Conservation (phyloP, 2,797 vertebrate species). For the Phoxinus dragarum region DNA sequence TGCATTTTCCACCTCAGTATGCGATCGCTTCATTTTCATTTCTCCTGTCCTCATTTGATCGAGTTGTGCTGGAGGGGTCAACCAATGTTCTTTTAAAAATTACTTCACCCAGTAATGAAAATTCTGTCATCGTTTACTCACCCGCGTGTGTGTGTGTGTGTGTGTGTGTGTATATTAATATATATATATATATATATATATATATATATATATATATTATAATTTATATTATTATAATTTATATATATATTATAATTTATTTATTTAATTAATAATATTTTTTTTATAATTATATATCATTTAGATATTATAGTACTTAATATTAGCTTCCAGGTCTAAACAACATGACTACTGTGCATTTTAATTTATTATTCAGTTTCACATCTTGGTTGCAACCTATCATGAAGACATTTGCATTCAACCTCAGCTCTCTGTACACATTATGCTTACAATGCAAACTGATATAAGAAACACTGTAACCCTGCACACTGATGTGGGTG, state of each 20-base stretch:
- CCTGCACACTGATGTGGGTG: constrained; percentile 4
- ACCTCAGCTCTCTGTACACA: neutral
- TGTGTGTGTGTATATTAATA: too few relatives aligned
- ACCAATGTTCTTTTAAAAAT: neutral
- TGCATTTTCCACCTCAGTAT: constrained; percentile 5
- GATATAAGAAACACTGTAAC: neutral
- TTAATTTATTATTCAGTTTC: neutral
- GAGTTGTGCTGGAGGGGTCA: neutral
- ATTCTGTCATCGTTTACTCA: neutral
- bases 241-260: too few relatives aligned
- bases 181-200: too few relatives aligned
- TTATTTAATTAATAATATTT: too few relatives aligned
- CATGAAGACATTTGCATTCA: neutral
- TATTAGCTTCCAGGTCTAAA: neutral
- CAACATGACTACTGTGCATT: neutral
- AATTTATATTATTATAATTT: too few relatives aligned
- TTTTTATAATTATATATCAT: neutral
- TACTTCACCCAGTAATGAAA: neutral
- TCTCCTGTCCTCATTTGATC: neutral
- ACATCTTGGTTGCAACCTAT: neutral
- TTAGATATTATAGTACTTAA: too few relatives aligned
- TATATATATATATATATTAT: too few relatives aligned
- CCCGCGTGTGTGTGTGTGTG: too few relatives aligned
- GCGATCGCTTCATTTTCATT: neutral
- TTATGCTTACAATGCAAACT: neutral